Conservation (phyloP, 2,888 invertebrate genomes). For the Dryobota labecula region DNA sequence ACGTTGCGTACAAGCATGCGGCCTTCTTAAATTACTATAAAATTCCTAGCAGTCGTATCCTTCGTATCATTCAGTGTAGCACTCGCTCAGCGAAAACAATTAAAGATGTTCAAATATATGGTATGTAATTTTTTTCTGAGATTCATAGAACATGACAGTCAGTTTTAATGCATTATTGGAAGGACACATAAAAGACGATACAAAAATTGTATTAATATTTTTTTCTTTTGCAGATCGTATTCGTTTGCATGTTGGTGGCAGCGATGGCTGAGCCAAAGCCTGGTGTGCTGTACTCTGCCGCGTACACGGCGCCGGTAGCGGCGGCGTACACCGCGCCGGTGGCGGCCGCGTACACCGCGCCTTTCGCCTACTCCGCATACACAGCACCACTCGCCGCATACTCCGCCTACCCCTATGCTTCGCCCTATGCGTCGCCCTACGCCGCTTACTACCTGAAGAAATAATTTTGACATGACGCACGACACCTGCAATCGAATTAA, state of each 20-base stretch:
- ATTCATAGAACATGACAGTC: neutral
- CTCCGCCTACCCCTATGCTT: slow-evolving; percentile 74
- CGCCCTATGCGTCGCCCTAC: slow-evolving; percentile 35
- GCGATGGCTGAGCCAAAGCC: slow-evolving; percentile 68
- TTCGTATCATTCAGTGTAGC: slow-evolving; percentile 74
- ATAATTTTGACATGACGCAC: neutral
- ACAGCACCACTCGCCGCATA: slow-evolving; percentile 73
- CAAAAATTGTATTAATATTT: neutral
- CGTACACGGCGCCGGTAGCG: slow-evolving; percentile 74
- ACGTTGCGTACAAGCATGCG: slow-evolving; percentile 60
- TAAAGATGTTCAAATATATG: slow-evolving; percentile 84
- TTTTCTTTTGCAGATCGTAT: slow-evolving; percentile 72
- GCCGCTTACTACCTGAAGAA: slow-evolving; percentile 59
- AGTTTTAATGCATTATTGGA: neutral
- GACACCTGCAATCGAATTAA: slow-evolving; percentile 5
- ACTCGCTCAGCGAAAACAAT: slow-evolving; percentile 68
- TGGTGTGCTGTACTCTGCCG: slow-evolving; percentile 68
- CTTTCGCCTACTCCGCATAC: slow-evolving; percentile 78
- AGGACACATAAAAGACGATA: neutral
- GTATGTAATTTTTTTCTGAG: slow-evolving; percentile 71
- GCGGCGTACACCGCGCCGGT: slow-evolving; percentile 76
- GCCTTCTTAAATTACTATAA: slow-evolving; percentile 78
- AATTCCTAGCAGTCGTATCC: slow-evolving; percentile 51
- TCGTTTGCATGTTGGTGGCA: slow-evolving; percentile 80
- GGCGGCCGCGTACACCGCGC: slow-evolving; percentile 74